Evolutionary conservation across 1,140 invertebrate species (phyloP).

Genomic region (Stenopsyche tienmushanensis): DNA sequence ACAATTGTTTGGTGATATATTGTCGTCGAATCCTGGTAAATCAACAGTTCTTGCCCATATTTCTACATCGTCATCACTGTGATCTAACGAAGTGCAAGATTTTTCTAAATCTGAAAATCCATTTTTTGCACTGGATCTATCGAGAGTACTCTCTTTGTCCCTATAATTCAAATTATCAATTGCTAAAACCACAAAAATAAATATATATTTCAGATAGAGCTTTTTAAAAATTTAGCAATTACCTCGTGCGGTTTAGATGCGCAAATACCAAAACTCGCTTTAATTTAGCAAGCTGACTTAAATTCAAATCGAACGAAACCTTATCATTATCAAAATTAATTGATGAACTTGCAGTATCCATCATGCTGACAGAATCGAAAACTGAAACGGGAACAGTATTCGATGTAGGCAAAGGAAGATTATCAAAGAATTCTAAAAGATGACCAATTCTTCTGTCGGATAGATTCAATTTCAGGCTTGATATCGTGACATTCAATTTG

Average conservation of each 20-base stretch:
- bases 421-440: constrained; percentile 69
- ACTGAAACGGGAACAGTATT: constrained; percentile 53
- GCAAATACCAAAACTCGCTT: constrained; percentile 54
- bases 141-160: constrained; percentile 22
- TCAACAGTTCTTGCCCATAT: constrained; percentile 73
- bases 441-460: constrained; percentile 71
- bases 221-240: constrained; percentile 32
- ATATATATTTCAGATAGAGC: background rate
- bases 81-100: constrained; percentile 62
- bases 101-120: constrained; percentile 35
- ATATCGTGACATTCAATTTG: constrained; percentile 74
- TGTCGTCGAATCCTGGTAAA: constrained; percentile 82
- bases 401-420: constrained; percentile 60
- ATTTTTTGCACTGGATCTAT: constrained; percentile 29
- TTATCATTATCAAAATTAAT: constrained; percentile 45
- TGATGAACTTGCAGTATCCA: constrained; percentile 46
- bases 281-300: constrained; percentile 48
- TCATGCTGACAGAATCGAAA: constrained; percentile 46
- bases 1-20: constrained; percentile 74
- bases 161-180: constrained; percentile 11
- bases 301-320: constrained; percentile 48
- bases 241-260: constrained; percentile 53
- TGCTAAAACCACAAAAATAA: constrained; percentile 2
- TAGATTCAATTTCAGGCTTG: constrained; percentile 73
- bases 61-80: constrained; percentile 75